phyloP scores from a whole-genome alignment of 2,888 invertebrate species.

The Tipula vernalis region DNA sequence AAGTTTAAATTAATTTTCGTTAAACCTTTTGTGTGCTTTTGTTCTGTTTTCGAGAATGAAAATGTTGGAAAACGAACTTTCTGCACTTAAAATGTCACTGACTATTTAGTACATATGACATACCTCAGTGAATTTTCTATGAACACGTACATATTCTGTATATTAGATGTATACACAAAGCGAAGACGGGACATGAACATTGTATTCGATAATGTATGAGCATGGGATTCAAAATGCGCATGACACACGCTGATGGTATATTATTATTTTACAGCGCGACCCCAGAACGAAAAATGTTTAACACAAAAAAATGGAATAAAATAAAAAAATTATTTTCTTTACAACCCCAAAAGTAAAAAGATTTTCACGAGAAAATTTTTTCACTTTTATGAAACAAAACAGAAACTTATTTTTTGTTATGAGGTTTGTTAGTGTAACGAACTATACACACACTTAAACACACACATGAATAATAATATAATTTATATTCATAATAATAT shows the following conservation, averaged over 20 bases:
- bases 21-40: background rate
- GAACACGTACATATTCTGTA: background rate
- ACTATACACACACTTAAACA: background rate
- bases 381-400: background rate
- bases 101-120: slow-evolving; percentile 4
- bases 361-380: background rate
- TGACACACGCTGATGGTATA: background rate
- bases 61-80: background rate
- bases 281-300: background rate
- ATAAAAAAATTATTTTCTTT: background rate
- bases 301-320: background rate
- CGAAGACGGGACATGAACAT: background rate
- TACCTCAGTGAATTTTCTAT: background rate
- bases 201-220: background rate
- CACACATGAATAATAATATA: background rate
- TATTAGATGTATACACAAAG: background rate
- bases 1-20: background rate
- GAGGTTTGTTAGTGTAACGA: background rate
- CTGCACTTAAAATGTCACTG: background rate
- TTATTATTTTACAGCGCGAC: background rate
- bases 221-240: background rate
- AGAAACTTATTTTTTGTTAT: background rate
- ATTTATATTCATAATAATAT: background rate
- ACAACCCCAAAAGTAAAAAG: background rate
- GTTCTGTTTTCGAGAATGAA: background rate